These are phyloP conservation scores for Illadopsis cleaveri DNA, from an alignment of 2,113 vertebrate species.

Conservation along the genomic window DNA sequence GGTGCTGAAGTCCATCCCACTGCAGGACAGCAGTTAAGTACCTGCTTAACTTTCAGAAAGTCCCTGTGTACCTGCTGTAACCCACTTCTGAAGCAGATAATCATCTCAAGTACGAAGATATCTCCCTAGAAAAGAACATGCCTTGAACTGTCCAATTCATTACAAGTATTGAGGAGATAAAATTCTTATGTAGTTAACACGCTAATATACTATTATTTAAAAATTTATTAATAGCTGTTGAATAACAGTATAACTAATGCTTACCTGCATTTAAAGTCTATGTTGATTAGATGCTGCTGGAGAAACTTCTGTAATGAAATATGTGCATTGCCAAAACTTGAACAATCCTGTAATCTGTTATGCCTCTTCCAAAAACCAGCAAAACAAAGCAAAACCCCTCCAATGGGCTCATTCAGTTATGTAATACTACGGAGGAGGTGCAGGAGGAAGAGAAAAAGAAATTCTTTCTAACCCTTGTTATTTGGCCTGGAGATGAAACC, in stretches of 20 bases:
- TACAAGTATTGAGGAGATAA: background rate
- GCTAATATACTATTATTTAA: background rate
- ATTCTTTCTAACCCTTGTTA: background rate
- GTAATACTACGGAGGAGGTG: constrained; percentile 14
- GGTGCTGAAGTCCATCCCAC: constrained; percentile 20
- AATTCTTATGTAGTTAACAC: background rate
- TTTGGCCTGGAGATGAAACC: background rate
- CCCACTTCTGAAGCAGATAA: background rate
- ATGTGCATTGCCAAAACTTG: background rate
- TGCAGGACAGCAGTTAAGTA: constrained; percentile 31
- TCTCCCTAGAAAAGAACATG: background rate
- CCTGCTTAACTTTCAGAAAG: constrained; percentile 54
- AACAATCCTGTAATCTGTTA: background rate
- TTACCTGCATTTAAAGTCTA: background rate
- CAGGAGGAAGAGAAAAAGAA: background rate
- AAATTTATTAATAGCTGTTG: background rate
- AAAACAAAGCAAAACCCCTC: background rate
- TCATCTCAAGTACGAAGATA: background rate
- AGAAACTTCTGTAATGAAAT: background rate
- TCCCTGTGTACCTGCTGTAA: background rate
- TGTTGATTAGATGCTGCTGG: background rate
- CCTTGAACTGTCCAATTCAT: background rate
- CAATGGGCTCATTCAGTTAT: background rate
- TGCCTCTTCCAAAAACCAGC: background rate
- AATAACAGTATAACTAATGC: background rate